Evolutionary conservation across 2,888 invertebrate species (phyloP).

Genomic region (Oxystoma pomonae): DNA sequence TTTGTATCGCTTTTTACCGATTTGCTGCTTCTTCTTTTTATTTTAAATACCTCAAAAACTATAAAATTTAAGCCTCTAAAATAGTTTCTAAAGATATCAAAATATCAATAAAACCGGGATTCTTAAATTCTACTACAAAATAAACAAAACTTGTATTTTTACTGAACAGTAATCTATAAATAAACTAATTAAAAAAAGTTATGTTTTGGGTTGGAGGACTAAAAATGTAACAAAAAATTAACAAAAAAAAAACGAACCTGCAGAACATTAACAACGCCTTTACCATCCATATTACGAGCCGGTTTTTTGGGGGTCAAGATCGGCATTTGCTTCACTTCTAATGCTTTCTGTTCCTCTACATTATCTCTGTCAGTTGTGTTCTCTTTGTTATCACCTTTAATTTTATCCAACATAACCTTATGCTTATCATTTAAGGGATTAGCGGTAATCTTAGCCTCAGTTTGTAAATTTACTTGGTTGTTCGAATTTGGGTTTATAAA

Average conservation of each 20-base stretch:
- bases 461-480: not conserved
- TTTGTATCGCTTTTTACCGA: too few species aligned
- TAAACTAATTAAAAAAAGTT: too few species aligned
- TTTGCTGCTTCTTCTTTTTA: too few species aligned
- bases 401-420: not conserved
- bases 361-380: not conserved
- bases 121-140: too few species aligned
- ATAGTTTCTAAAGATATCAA: too few species aligned
- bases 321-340: constrained; percentile 42
- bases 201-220: too few species aligned
- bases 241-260: constrained; percentile 15
- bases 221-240: constrained; percentile 14
- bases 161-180: too few species aligned
- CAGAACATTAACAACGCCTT: constrained; percentile 13
- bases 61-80: too few species aligned
- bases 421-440: not conserved
- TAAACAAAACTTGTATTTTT: too few species aligned
- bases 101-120: too few species aligned
- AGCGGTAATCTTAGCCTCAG: not conserved
- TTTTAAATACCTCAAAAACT: too few species aligned
- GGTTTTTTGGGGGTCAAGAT: constrained; percentile 37
- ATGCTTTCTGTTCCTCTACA: not conserved
- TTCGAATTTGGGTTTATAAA: not conserved
- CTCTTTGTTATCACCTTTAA: constrained; percentile 21
- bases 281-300: constrained; percentile 28